These are phyloP conservation scores for Phenacoccus solenopsis DNA, from an alignment of 1,140 invertebrate genomes.

Conservation along the genomic window DNA sequence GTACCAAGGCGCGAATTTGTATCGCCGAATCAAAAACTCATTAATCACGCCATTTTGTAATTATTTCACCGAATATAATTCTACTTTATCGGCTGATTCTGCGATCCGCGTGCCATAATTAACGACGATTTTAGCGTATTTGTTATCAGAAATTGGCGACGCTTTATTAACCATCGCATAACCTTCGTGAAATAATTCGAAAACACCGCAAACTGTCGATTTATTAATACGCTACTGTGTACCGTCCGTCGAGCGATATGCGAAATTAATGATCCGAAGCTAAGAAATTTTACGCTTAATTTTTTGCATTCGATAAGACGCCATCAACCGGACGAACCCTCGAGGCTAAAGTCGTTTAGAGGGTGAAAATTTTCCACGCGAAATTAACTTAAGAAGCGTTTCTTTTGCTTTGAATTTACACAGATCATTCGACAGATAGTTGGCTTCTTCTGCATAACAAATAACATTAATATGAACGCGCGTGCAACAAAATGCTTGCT, in stretches of 20 bases:
- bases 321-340: no score
- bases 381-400: no score
- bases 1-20: background rate
- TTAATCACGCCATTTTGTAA: background rate
- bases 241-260: background rate
- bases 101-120: background rate
- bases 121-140: background rate
- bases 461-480: no score
- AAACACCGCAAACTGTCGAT: background rate
- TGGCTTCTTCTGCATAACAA: no score
- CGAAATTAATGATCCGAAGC: background rate
- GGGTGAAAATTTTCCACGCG: no score
- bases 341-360: no score
- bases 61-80: slow-evolving; percentile 3
- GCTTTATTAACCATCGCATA: background rate
- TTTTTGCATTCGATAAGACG: no score
- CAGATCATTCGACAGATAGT: no score
- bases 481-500: no score
- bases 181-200: background rate
- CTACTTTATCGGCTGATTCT: background rate
- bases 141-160: background rate
- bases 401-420: no score
- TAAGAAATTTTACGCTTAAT: background rate
- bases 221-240: no score
- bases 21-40: background rate